Percentiles rank a stretch among this genome's conserved stretches.
These are phyloP conservation scores for Egretta garzetta DNA, from an alignment of 2,113 vertebrate species.

Conservation along the genomic window DNA sequence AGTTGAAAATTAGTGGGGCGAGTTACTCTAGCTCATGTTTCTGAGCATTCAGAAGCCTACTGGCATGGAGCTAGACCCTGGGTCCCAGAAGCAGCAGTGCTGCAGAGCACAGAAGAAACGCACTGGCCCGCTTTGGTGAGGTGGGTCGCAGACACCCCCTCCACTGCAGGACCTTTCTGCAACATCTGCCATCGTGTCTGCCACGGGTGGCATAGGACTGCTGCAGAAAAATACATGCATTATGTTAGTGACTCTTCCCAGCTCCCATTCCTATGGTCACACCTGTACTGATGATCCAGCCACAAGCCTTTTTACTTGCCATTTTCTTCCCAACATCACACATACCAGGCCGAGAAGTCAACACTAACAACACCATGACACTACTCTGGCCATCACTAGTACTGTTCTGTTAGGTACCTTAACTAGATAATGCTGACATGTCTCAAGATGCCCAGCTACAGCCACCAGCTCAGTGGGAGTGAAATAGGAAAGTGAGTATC, in stretches of 20 bases:
- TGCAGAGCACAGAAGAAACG: not conserved
- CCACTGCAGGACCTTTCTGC: not conserved
- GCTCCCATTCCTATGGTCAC: rapidly evolving
- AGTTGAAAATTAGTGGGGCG: rapidly evolving
- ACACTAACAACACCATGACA: not conserved
- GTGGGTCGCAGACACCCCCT: not conserved
- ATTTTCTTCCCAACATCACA: not conserved
- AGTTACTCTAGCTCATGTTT: not conserved
- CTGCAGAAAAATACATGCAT: not conserved
- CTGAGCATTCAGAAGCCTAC: not conserved
- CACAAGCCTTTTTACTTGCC: not conserved
- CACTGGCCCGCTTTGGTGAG: rapidly evolving
- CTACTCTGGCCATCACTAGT: not conserved
- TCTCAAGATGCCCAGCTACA: not conserved
- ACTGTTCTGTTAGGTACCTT: not conserved
- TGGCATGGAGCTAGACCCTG: not conserved
- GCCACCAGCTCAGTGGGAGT: not conserved
- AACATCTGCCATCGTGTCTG: not conserved
- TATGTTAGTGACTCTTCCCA: not conserved
- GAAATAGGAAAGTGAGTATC: not conserved
- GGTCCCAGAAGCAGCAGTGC: not conserved
- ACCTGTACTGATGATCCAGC: not conserved
- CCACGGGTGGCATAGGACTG: not conserved
- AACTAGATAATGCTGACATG: not conserved
- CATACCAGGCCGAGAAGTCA: not conserved